Evolutionary conservation across 64 coral and sea anemone species (phyloP), one percentile per base, ranked within the genome.

Genomic region (Montipora foliosa): DNA sequence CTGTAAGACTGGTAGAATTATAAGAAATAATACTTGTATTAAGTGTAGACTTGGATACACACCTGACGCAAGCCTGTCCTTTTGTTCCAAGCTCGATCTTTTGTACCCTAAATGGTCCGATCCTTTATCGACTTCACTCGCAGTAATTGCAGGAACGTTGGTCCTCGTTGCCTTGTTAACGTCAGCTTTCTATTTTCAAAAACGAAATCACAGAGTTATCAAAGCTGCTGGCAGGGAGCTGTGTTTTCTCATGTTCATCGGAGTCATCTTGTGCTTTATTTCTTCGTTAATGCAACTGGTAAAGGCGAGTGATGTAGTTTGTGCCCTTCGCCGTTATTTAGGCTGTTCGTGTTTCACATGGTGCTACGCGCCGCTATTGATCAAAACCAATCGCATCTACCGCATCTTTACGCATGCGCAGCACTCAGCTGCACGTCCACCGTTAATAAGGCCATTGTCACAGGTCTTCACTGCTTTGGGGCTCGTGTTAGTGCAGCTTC

Each of bases 361-460:
- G 1, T 94, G 92, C 44, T 99, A 99, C 90, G 95, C 98, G 3
- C 98, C 98, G 4, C 71, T 99, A 4, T 85, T 99, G 6, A 99
- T 99, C 84, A 95, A 99, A 64, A 95, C 92, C 29, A 96, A 91
- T 59, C 92, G 98, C 29, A 99, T 99, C 48, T 94, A 96, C 20
- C 88, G 98, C 3, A 99, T 99, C 37, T 99, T 99, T 14, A 96
- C 58, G 11, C 89, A 74, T 15, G 98, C 89, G 12, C 92, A 81
- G 37, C 92, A 89, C 14, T 85, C 96, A 1, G 96, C 94, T 2
- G 84, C 89, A 19, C 51, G 95, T 62, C 94, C 95, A 24, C 90
- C 94, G 19, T 81, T 99, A 37, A 81, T 96, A 25, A 96, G 92
- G 73, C 95, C 91, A 62, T 88, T 59, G 11, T 99, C 98, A 3